Conservation (phyloP, 2,113 vertebrate genomes). For the Heterocephalus glaber region DNA sequence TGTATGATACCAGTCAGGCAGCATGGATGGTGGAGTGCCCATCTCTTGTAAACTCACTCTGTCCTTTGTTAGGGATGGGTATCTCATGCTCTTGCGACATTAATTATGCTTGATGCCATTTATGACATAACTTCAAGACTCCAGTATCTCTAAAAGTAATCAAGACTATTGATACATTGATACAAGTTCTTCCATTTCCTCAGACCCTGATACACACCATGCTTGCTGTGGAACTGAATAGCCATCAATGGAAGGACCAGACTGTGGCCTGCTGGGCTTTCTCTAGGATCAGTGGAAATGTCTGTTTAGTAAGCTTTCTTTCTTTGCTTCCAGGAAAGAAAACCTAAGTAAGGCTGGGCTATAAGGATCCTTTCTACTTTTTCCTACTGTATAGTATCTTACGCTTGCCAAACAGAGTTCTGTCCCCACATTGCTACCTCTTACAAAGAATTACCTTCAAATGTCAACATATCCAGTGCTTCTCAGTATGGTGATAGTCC, state of each 20-base stretch:
- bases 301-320: slow-evolving; percentile 82
- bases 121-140: not conserved
- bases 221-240: slow-evolving; percentile 86
- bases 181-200: slow-evolving; percentile 8
- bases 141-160: slow-evolving; percentile 10
- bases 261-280: slow-evolving; percentile 83
- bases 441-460: slow-evolving; percentile 46
- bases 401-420: slow-evolving; percentile 41
- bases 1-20: slow-evolving; percentile 1
- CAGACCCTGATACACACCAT: slow-evolving; percentile 86
- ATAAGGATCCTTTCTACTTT: not conserved
- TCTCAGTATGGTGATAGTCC: not conserved
- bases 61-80: not conserved
- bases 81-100: not conserved
- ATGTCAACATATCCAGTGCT: not conserved
- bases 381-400: slow-evolving; percentile 3
- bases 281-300: slow-evolving; percentile 77
- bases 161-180: not conserved
- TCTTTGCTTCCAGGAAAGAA: not conserved
- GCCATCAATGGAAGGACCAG: slow-evolving; percentile 82
- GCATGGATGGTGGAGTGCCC: not conserved
- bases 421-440: not conserved
- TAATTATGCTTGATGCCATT: not conserved
- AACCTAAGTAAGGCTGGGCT: slow-evolving; percentile 5
- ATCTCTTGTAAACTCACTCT: not conserved